Evolutionary conservation across 2,888 invertebrate species (phyloP).

Genomic region (Drosophila putrida): DNA sequence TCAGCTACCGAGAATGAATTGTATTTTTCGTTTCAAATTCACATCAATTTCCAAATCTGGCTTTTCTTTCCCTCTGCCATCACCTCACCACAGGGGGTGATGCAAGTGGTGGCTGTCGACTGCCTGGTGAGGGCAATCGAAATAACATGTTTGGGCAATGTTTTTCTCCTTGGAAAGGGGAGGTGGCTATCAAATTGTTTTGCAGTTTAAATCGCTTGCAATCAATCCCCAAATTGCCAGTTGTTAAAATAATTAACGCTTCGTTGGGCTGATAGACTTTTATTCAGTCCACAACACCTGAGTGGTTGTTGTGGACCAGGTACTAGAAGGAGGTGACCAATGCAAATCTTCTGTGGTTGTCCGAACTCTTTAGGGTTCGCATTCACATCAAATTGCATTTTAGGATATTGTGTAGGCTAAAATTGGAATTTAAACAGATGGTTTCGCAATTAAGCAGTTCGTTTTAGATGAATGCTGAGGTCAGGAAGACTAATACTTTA

Average conservation of each 20-base stretch:
- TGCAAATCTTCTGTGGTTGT: slow-evolving; percentile 27
- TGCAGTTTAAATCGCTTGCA: slow-evolving; percentile 61
- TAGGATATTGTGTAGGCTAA: background rate
- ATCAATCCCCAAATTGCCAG: slow-evolving; percentile 69
- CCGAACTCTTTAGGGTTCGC: slow-evolving; percentile 7
- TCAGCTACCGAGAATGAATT: slow-evolving; percentile 44
- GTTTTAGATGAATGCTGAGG: too few relatives aligned
- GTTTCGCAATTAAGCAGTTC: too few relatives aligned
- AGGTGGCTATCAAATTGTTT: slow-evolving; percentile 62
- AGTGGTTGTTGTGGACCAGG: background rate
- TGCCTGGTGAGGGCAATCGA: slow-evolving; percentile 25
- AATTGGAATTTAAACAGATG: background rate
- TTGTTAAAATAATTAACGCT: slow-evolving; percentile 75
- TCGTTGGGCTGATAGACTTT: slow-evolving; percentile 37
- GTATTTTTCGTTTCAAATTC: slow-evolving; percentile 43
- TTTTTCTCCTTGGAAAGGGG: slow-evolving; percentile 8
- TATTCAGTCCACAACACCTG: slow-evolving; percentile 32
- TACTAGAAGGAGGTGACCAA: background rate
- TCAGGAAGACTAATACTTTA: too few relatives aligned
- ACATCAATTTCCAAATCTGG: slow-evolving; percentile 55
- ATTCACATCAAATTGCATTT: slow-evolving; percentile 13
- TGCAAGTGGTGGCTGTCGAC: slow-evolving; percentile 1
- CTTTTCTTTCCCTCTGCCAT: slow-evolving; percentile 15
- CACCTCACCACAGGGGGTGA: background rate
- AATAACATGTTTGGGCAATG: slow-evolving; percentile 31